A percentile compares a stretch with the other conserved stretches of the same genome.
Evolutionary conservation across 2,113 vertebrate genomes (phyloP).

Genomic region (Chascanopsetta lugubris): DNA sequence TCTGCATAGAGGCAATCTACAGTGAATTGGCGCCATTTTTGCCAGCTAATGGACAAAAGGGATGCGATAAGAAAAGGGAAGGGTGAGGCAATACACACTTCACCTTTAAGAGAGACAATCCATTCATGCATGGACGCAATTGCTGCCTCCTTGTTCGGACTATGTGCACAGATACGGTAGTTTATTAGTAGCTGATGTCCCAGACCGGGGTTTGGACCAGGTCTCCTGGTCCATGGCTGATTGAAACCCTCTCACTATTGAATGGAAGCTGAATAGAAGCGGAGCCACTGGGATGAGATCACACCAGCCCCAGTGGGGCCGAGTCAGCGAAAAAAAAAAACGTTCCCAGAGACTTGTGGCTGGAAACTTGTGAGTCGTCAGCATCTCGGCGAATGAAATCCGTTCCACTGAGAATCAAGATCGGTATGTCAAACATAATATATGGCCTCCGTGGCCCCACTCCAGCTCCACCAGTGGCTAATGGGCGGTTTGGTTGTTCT

Average conservation of each 20-base stretch:
- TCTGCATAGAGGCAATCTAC: too few species aligned
- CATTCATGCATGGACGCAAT: too few species aligned
- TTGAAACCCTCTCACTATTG: conserved; percentile 25
- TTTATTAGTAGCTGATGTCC: conserved; percentile 14
- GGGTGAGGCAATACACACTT: too few species aligned
- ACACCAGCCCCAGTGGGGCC: conserved; percentile 43
- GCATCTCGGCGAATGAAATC: conserved; percentile 36
- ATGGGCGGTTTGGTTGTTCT: conserved; percentile 15
- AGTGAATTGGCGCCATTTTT: too few species aligned
- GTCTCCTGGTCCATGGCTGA: conserved; percentile 43
- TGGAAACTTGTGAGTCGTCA: conserved; percentile 67
- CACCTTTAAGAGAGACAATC: too few species aligned
- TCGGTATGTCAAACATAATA: conserved; percentile 23
- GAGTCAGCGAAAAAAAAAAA: conserved; percentile 67
- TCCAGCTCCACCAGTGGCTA: conserved; percentile 26
- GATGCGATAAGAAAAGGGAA: too few species aligned
- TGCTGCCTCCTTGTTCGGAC: too few species aligned
- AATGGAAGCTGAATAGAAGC: conserved; percentile 41
- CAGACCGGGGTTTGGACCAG: conserved; percentile 23
- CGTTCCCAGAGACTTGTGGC: conserved; percentile 50
- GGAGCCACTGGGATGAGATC: conserved; percentile 60
- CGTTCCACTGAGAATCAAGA: conserved; percentile 27
- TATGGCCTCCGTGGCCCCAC: conserved; percentile 8
- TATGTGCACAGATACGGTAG: neutral
- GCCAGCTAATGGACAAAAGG: too few species aligned